These are phyloP conservation scores for Agonopterix alstromeriana DNA, from an alignment of 2,888 invertebrate species.

Conservation along the genomic window DNA sequence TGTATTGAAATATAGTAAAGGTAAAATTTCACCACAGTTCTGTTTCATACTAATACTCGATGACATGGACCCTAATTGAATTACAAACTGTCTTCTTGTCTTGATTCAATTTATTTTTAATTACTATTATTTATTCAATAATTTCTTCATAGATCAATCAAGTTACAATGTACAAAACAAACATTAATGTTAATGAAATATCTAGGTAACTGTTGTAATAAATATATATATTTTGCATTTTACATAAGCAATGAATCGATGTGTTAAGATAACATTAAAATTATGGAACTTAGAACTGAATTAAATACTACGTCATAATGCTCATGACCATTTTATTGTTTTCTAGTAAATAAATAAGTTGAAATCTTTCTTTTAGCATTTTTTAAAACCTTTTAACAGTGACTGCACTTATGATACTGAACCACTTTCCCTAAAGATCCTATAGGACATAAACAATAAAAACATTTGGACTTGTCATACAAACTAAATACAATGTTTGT, in stretches of 20 bases:
- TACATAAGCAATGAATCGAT: background rate
- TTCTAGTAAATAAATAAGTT: background rate
- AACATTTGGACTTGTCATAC: too few relatives aligned
- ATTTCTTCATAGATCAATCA: background rate
- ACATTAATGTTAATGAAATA: background rate
- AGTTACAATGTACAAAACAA: background rate
- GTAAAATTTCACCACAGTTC: too few relatives aligned
- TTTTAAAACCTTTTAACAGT: too few relatives aligned
- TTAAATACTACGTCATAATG: constrained; percentile 1
- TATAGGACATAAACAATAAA: too few relatives aligned
- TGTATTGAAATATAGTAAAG: too few relatives aligned
- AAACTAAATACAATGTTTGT: too few relatives aligned
- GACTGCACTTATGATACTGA: too few relatives aligned
- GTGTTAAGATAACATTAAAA: background rate
- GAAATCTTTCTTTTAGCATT: background rate
- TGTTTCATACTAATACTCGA: too few relatives aligned
- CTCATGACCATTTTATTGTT: background rate
- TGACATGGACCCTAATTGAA: too few relatives aligned
- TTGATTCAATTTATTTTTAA: background rate
- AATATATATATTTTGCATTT: background rate
- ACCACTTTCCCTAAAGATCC: too few relatives aligned
- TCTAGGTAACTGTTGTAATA: background rate
- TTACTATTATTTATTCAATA: background rate
- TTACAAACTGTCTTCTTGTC: too few relatives aligned
- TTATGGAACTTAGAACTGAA: background rate